Conservation (phyloP, 2,113 vertebrate genomes). For the Gadus chalcogrammus region DNA sequence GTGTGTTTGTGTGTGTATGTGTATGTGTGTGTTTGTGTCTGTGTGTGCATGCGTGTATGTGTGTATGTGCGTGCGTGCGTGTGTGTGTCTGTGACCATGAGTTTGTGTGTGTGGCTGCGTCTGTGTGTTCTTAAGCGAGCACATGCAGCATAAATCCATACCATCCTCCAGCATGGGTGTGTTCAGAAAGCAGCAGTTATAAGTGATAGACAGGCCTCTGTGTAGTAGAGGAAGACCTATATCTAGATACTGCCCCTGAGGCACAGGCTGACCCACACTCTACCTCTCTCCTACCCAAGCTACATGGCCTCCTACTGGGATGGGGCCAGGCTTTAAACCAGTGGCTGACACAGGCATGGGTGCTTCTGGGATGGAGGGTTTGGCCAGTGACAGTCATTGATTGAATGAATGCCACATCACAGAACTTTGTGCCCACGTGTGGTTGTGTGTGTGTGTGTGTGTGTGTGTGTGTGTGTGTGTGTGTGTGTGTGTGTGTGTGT, state of each 20-base stretch:
- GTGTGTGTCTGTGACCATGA: not conserved
- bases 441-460: conserved; percentile 16
- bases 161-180: too few relatives aligned
- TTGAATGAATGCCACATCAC: conserved; percentile 42
- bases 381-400: conserved; percentile 43
- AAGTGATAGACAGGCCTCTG: conserved; percentile 11
- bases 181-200: conserved; percentile 10
- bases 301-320: conserved; percentile 37
- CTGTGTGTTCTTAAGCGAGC: too few relatives aligned
- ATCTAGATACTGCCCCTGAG: conserved; percentile 34
- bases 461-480: conserved; percentile 1
- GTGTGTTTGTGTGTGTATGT: not conserved
- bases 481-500: conserved; percentile 2
- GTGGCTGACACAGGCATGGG: conserved; percentile 32
- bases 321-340: conserved; percentile 6
- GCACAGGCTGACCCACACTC: conserved; percentile 50
- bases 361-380: conserved; percentile 14
- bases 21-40: not conserved
- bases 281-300: conserved; percentile 8
- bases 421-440: conserved; percentile 2
- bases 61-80: not conserved
- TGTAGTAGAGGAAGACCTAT: conserved; percentile 30
- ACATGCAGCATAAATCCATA: too few relatives aligned
- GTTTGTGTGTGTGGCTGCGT: too few relatives aligned
- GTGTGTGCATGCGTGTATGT: too few relatives aligned